phyloP scores from a whole-genome alignment of 2,797 vertebrate genomes.

The Hafferia zeledoni region DNA sequence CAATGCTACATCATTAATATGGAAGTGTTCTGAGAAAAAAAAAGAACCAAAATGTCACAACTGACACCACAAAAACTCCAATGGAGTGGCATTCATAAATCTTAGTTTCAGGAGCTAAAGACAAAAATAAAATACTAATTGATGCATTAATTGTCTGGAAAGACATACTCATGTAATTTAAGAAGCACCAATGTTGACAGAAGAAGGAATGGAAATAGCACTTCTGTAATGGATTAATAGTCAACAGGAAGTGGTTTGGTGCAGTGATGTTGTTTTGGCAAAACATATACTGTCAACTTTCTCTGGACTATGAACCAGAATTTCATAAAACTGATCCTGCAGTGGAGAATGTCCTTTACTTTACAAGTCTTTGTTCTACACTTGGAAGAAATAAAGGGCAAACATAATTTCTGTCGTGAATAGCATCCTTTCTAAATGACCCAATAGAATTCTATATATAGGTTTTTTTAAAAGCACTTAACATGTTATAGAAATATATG shows the following conservation, averaged over 20 bases:
- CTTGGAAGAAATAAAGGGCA: neutral
- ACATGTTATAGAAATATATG: neutral
- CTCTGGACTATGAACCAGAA: neutral
- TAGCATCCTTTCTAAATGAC: neutral
- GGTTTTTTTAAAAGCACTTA: neutral
- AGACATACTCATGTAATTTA: neutral
- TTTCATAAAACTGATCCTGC: neutral
- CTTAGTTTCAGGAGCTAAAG: neutral
- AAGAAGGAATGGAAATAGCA: neutral
- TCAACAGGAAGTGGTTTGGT: neutral
- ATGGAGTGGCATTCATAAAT: rapidly evolving
- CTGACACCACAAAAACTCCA: neutral
- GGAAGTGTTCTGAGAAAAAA: neutral
- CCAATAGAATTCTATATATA: neutral
- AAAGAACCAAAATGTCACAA: neutral
- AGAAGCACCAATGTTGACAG: neutral
- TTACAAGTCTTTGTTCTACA: neutral
- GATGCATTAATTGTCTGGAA: neutral
- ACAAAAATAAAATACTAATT: neutral
- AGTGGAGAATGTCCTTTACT: neutral
- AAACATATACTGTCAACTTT: neutral
- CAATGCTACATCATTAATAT: neutral
- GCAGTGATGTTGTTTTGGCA: neutral
- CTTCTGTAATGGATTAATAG: neutral
- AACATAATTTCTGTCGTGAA: neutral